Evolutionary conservation across 2,888 invertebrate species (phyloP), one percentile per base, ranked within the genome.

Genomic region (Plagodis dolabraria): DNA sequence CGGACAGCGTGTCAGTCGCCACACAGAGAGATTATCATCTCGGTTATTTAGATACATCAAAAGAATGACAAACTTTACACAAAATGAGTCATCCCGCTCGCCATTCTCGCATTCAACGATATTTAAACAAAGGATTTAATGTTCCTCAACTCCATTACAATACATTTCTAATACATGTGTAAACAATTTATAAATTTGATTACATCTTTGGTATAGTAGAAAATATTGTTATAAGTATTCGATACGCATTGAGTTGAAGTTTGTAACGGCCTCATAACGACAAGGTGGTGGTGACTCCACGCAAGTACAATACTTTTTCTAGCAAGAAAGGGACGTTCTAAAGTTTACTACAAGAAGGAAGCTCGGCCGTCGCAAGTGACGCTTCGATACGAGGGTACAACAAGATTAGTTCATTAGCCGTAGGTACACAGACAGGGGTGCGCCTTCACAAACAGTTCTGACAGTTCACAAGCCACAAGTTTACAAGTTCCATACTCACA

Each of bases 121-220:
- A 58, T 58, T 52, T 46, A 36, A 43, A 52, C 38, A 10, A 54
- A 60, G 53, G 43, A 47, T 45, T 35, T 56, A 33, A 51, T 53
- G 47, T 46, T 50, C 61, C 61, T 38, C 34, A 33, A 57, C 44
- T 51, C 36, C 54, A 59, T 33, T 56, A 62, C 60, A 62, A 68
- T 60, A 65, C 63, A 65, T 62, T 58, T 65, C 60, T 64, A 65
- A 67, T 65, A 67, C 61, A 67, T 35, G 62, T 59, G 68, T 60
- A 71, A 66, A 72, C 72, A 68, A 76, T 69, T 75, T 76, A 71
- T 70, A 71, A 74, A 76, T 74, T 78, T 73, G 75, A 76, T 77
- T 72, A 74, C 76, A 79, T 80, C 80, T 80, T 80, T 80, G 80
- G 80, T 80, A 80, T 74, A 74, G 76, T 76, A 75, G 66, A 73